These are phyloP conservation scores for Caenorhabditis inopinata DNA, from an alignment of 1,140 invertebrate genomes.

Conservation along the genomic window DNA sequence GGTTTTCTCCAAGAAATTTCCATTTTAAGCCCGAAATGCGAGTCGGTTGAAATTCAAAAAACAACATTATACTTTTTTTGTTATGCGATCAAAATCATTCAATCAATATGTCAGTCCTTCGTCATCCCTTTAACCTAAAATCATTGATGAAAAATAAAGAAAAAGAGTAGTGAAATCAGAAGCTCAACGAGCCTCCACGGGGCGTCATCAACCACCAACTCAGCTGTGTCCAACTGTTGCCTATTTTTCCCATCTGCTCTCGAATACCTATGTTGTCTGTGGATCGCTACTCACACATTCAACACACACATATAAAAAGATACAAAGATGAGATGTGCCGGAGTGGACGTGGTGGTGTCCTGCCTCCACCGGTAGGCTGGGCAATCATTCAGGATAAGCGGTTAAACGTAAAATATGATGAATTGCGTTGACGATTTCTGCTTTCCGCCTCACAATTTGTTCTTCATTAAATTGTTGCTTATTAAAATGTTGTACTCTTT, in stretches of 20 bases:
- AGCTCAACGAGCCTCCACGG: neutral
- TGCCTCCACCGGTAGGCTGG: neutral
- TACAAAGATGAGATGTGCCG: neutral
- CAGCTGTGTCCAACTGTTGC: constrained; percentile 27
- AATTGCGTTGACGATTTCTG: neutral
- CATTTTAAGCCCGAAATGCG: too few species aligned
- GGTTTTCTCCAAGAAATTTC: too few species aligned
- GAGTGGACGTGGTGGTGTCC: constrained; percentile 18
- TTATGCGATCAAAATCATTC: too few species aligned
- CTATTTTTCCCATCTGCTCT: neutral
- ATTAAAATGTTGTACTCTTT: neutral
- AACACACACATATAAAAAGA: constrained; percentile 23
- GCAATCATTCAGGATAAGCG: neutral
- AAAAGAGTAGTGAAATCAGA: neutral
- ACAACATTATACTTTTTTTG: too few species aligned
- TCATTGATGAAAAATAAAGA: neutral
- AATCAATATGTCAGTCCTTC: neutral
- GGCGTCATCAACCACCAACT: constrained; percentile 20
- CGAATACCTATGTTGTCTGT: too few species aligned
- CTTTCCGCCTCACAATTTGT: too few species aligned
- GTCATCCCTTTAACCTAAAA: neutral
- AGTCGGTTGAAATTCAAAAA: too few species aligned
- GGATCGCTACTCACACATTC: constrained; percentile 5
- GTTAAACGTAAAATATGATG: constrained; percentile 26
- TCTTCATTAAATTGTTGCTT: neutral